phyloP scores from a whole-genome alignment of 2,888 invertebrate species.

The Drosophila ustulata region DNA sequence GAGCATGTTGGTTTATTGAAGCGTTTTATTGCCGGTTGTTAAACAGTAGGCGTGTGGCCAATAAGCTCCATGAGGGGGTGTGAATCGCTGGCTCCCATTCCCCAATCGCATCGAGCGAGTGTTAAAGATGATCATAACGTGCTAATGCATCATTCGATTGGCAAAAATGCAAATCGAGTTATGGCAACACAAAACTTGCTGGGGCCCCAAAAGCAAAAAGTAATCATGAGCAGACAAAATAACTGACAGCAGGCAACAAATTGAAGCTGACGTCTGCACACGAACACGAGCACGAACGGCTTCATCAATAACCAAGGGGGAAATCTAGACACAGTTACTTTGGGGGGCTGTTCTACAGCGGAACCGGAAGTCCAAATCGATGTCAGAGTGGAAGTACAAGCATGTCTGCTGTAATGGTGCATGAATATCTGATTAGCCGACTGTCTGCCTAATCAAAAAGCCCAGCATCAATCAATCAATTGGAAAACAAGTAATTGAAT shows the following conservation, averaged over 20 bases:
- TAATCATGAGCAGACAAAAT: constrained; percentile 54
- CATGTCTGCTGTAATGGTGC: constrained; percentile 62
- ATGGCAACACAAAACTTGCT: constrained; percentile 25
- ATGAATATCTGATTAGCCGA: constrained; percentile 74
- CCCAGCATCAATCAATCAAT: constrained; percentile 81
- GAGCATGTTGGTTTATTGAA: constrained; percentile 71
- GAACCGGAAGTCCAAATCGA: constrained; percentile 44
- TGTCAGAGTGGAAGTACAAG: constrained; percentile 12
- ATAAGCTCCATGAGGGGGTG: constrained; percentile 56
- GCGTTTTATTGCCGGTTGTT: constrained; percentile 66
- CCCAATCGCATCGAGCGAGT: neutral
- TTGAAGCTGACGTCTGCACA: constrained; percentile 64
- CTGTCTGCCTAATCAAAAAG: constrained; percentile 64
- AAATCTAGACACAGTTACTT: constrained; percentile 20
- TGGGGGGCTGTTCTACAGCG: constrained; percentile 20
- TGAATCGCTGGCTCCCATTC: constrained; percentile 20
- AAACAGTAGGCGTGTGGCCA: constrained; percentile 55
- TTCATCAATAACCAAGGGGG: constrained; percentile 40
- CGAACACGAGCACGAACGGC: constrained; percentile 26
- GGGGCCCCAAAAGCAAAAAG: constrained; percentile 29
- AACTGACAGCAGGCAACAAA: constrained; percentile 63
- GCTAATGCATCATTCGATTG: constrained; percentile 63
- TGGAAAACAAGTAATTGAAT: constrained; percentile 70
- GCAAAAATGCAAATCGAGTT: constrained; percentile 59
- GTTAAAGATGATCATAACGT: constrained; percentile 49